Evolutionary conservation across 2,113 vertebrate species (phyloP).

Genomic region (Tachycineta bicolor): DNA sequence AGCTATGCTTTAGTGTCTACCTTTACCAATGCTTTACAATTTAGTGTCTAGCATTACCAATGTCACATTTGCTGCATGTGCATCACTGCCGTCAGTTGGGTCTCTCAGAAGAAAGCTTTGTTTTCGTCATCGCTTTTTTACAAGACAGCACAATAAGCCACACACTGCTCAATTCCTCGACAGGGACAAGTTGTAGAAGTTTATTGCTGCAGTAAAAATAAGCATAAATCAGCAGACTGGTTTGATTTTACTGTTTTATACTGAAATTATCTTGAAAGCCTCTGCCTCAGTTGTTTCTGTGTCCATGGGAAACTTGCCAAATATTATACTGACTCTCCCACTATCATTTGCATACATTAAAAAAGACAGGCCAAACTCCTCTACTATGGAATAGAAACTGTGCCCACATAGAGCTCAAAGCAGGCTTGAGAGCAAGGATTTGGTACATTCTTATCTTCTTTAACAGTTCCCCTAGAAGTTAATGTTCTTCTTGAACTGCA

Average conservation of each 20-base stretch:
- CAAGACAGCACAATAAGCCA: background rate
- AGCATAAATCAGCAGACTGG: background rate
- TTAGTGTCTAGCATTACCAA: background rate
- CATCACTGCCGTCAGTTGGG: background rate
- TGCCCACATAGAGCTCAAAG: conserved; percentile 21
- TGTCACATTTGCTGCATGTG: fast-evolving
- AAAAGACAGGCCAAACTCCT: background rate
- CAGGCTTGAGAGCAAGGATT: background rate
- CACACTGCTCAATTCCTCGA: background rate
- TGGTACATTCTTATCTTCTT: conserved; percentile 43
- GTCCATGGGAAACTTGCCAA: conserved; percentile 49
- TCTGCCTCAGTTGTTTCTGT: background rate
- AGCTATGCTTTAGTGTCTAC: background rate
- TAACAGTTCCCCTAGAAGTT: conserved; percentile 38
- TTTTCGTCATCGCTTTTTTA: background rate
- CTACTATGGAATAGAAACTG: background rate
- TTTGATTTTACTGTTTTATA: conserved; percentile 10
- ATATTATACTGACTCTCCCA: background rate
- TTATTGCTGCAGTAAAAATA: conserved; percentile 16
- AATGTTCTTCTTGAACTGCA: background rate
- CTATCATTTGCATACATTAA: conserved; percentile 42
- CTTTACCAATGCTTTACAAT: background rate
- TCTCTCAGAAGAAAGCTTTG: background rate
- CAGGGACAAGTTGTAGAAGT: background rate
- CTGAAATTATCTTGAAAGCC: conserved; percentile 30